A percentile compares a stretch with the other conserved stretches of the same genome.
Conservation (phyloP, 2,113 vertebrate genomes). For the Coracopsis vasa region DNA sequence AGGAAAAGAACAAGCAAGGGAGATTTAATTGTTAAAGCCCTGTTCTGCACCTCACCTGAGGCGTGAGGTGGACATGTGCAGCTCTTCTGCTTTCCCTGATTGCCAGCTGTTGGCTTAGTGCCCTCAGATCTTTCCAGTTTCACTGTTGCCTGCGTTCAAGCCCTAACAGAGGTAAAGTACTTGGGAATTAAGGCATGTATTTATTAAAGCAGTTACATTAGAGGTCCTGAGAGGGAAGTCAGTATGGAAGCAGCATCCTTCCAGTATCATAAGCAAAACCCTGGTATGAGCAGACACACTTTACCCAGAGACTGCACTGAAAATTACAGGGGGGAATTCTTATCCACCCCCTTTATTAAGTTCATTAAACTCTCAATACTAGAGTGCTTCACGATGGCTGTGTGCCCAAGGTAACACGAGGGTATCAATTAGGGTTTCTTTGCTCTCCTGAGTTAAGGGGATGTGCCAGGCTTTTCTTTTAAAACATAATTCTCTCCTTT, state of each 20-base stretch:
- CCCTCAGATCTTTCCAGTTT: not conserved
- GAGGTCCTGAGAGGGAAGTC: not conserved
- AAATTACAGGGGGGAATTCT: not conserved
- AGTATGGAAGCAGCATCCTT: not conserved
- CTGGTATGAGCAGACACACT: not conserved
- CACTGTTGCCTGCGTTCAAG: not conserved
- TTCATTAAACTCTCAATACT: not conserved
- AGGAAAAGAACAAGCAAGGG: accelerated
- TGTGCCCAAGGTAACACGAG: not conserved
- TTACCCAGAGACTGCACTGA: not conserved
- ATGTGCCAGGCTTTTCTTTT: not conserved
- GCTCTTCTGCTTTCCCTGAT: not conserved
- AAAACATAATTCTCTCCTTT: not conserved
- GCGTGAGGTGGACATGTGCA: not conserved
- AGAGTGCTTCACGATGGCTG: not conserved
- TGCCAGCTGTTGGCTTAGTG: not conserved
- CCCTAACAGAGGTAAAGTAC: not conserved
- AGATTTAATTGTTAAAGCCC: not conserved
- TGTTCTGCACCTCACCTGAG: not conserved
- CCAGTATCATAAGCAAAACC: not conserved
- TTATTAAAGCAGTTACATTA: not conserved
- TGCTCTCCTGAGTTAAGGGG: not conserved
- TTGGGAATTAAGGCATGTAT: not conserved
- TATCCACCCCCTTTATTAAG: not conserved
- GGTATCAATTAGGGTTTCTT: not conserved